Conservation (phyloP, 2,797 vertebrate species). For the Florisuga fusca region DNA sequence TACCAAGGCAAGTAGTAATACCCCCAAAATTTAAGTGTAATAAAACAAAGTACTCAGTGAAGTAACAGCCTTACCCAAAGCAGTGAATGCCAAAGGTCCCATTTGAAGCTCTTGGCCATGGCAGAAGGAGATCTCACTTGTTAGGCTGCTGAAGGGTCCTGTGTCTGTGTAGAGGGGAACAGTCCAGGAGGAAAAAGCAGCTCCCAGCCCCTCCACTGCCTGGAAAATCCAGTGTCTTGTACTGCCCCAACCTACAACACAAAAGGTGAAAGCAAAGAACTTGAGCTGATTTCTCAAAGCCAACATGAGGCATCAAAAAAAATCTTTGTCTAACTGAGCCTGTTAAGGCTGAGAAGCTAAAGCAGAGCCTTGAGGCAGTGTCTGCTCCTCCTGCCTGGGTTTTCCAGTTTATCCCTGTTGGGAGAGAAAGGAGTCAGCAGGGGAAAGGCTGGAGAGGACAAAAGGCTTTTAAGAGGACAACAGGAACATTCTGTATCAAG, state of each 20-base stretch:
- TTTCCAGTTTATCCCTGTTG: fast-evolving
- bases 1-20: too few relatives aligned
- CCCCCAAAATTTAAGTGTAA: too few relatives aligned
- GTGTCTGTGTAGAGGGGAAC: fast-evolving
- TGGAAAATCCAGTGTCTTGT: fast-evolving
- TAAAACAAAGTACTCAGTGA: too few relatives aligned
- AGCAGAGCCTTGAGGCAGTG: too few relatives aligned
- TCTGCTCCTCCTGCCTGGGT: neutral
- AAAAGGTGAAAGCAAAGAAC: neutral
- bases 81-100: neutral
- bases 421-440: neutral
- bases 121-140: neutral
- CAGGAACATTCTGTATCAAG: neutral
- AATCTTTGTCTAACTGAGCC: neutral
- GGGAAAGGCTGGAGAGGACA: neutral
- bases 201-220: neutral
- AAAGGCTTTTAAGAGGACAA: neutral
- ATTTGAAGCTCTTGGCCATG: fast-evolving
- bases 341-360: too few relatives aligned
- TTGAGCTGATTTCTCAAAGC: fast-evolving
- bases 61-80: neutral
- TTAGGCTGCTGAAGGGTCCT: fast-evolving
- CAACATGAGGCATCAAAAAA: neutral
- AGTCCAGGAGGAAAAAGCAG: fast-evolving
- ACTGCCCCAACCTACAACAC: fast-evolving